Base-by-base conservation (phyloP, 2,797 vertebrate species). In the Uromys caudimaculatus region DNA sequence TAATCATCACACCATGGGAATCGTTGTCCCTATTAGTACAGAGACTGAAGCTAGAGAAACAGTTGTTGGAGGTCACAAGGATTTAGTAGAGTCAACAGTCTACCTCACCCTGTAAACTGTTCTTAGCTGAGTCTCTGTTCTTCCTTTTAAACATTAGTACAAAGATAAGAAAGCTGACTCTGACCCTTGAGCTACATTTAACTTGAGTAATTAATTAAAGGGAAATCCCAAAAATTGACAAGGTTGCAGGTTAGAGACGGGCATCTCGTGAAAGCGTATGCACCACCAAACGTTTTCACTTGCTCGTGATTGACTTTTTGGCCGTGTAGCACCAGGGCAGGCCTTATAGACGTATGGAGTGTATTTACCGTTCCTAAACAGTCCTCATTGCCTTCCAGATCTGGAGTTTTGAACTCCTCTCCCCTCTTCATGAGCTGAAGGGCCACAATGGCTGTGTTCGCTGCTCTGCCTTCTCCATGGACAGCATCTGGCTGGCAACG, bases 371-470 rank as follows among this genome's bases (percentile, higher is more conserved):
- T 91, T 62, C 23, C 81, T 95, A 56, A 97, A 47, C 69, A 69
- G 32, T 88, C 44, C 5, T 50, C 62, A 75, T 95, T 97, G n/a
- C 77, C 50, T 64, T 98, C 89, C 97, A 99, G 99, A 98, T 99
- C 97, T 99, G 99, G 99, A 98, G 97, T 97, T 99, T 99, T 93
- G 98, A 98, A 82, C 98, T 97, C 62, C 98, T 98, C 92, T 98
- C 98, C 83, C 98, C 98, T 87, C 97, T 99, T 93, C 97, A 98
- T 94, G 98, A 98, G 4, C 96, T 99, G 97, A 98, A 60, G 50
- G 99, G 99, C 58, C 99, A 99, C 41, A 98, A 98, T 47, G 99
- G 99, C 89, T 99, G 99, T 17, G 99, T 99, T 71, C 99, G 99
- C 83, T 99, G 99, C 98, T 99, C 99, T 97, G 88, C 98, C 23